Evolutionary conservation across 2,113 vertebrate genomes (phyloP).

Genomic region (Rhizomys pruinosus): DNA sequence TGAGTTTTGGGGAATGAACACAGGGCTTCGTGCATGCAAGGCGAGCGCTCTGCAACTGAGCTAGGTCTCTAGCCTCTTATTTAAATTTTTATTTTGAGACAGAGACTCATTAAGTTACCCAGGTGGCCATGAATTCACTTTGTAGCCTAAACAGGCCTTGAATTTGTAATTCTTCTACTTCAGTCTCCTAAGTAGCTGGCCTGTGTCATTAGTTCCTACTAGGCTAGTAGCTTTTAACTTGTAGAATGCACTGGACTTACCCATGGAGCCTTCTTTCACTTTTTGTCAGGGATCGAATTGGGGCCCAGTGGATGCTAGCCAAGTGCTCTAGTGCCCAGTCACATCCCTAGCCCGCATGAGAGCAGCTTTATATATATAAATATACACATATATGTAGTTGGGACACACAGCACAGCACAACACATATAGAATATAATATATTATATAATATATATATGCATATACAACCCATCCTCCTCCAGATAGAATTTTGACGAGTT

Average conservation of each 20-base stretch:
- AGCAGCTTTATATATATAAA: neutral
- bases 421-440: no score
- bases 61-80: neutral
- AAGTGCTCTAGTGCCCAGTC: neutral
- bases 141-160: neutral
- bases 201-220: neutral
- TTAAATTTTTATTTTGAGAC: neutral
- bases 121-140: neutral
- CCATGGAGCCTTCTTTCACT: no score
- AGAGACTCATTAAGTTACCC: neutral
- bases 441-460: no score
- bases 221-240: neutral
- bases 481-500: neutral
- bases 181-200: neutral
- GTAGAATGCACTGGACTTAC: neutral
- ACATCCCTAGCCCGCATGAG: no score
- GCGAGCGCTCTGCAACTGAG: neutral
- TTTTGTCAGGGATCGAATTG: neutral
- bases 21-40: neutral
- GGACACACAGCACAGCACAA: no score
- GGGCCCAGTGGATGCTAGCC: neutral
- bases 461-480: neutral
- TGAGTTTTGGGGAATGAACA: neutral
- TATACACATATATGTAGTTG: no score
- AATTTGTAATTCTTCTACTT: neutral